Conservation (phyloP, 2,888 invertebrate genomes). For the Chromoteleia sp. region DNA sequence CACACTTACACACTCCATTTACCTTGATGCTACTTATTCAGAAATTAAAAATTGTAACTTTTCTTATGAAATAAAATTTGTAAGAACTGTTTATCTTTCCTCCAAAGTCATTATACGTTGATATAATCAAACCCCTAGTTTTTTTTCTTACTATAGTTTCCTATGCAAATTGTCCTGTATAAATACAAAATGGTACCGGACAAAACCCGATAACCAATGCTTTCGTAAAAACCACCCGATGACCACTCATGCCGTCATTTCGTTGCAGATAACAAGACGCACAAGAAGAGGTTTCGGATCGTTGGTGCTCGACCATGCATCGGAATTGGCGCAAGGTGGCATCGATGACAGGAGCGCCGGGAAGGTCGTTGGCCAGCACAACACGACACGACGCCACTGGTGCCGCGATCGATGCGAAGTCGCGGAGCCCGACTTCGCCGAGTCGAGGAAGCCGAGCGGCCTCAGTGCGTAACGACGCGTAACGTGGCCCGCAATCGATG, state of each 20-base stretch:
- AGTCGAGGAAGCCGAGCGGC: conserved; percentile 27
- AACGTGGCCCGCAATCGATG: conserved; percentile 12
- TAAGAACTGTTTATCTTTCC: too few relatives aligned
- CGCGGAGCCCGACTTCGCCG: conserved; percentile 46
- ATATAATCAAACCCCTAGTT: too few relatives aligned
- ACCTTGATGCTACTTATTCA: too few relatives aligned
- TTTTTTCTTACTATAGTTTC: too few relatives aligned
- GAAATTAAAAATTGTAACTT: too few relatives aligned
- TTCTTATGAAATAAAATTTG: too few relatives aligned
- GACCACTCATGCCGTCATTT: neutral
- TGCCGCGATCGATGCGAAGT: conserved; percentile 51
- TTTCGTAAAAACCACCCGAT: too few relatives aligned
- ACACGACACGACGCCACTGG: conserved; percentile 11
- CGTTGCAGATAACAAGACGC: conserved; percentile 23
- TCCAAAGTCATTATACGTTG: too few relatives aligned
- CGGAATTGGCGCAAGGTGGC: conserved; percentile 30
- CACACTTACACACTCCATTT: too few relatives aligned
- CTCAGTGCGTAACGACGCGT: neutral
- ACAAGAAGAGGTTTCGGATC: conserved; percentile 17
- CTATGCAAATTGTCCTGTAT: too few relatives aligned
- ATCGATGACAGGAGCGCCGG: conserved; percentile 28
- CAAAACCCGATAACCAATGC: too few relatives aligned
- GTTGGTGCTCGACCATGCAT: conserved; percentile 47
- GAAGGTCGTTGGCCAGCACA: conserved; percentile 21
- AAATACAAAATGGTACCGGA: too few relatives aligned